A percentile compares a stretch with the other conserved stretches of the same genome.
Evolutionary conservation across 1,140 invertebrate species (phyloP).

Genomic region (Leptestheria dahalacensis): DNA sequence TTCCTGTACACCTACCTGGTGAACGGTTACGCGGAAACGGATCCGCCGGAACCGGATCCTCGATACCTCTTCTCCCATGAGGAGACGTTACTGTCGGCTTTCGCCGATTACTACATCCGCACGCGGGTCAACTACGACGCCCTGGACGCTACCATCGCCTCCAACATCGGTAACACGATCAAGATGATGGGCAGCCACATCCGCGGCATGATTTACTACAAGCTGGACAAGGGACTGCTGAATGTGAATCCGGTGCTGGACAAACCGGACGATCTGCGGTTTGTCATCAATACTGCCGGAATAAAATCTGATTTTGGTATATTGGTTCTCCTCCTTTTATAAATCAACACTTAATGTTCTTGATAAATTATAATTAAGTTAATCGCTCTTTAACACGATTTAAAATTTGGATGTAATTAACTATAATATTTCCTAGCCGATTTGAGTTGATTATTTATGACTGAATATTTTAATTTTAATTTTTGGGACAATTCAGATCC

Average conservation of each 20-base stretch:
- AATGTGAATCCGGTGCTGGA: not conserved
- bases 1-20: not conserved
- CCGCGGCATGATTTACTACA: not conserved
- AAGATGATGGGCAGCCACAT: not conserved
- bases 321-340: too few relatives aligned
- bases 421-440: too few relatives aligned
- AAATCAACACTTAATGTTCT: too few relatives aligned
- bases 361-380: too few relatives aligned
- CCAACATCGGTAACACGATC: not conserved
- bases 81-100: not conserved
- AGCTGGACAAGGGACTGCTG: not conserved
- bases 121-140: not conserved
- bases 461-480: not conserved
- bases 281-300: not conserved
- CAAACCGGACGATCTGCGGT: not conserved
- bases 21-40: not conserved
- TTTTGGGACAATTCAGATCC: not conserved
- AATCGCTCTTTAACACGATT: too few relatives aligned
- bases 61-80: not conserved
- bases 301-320: not conserved
- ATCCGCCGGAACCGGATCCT: not conserved
- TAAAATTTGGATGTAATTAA: too few relatives aligned
- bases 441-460: not conserved
- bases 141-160: not conserved
- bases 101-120: slow-evolving; percentile 7